These are phyloP conservation scores for Nothocercus julius DNA, from an alignment of 2,113 vertebrate genomes.

Conservation along the genomic window DNA sequence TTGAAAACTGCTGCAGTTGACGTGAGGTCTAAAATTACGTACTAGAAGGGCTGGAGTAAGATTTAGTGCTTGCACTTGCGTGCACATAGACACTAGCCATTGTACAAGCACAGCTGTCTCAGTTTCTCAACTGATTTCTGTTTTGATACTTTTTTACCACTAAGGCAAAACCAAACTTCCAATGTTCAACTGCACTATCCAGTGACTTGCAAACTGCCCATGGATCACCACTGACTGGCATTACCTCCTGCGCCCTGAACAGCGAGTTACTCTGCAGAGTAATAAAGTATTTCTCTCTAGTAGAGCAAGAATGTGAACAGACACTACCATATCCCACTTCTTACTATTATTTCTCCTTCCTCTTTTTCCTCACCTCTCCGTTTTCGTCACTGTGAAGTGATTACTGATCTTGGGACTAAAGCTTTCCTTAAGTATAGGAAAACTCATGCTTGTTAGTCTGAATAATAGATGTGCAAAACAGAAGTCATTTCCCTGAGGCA, in stretches of 20 bases:
- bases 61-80: not conserved
- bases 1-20: not conserved
- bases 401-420: not conserved
- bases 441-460: constrained; percentile 8
- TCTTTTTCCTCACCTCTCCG: too few relatives aligned
- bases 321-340: not conserved
- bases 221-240: not conserved
- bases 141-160: not conserved
- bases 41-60: not conserved
- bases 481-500: constrained; percentile 70
- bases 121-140: not conserved
- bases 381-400: not conserved
- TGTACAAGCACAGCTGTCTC: not conserved
- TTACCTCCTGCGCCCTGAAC: not conserved
- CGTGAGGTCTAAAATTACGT: not conserved
- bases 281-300: not conserved
- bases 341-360: not conserved
- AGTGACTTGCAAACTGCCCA: not conserved
- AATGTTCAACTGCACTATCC: not conserved
- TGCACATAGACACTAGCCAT: not conserved
- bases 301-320: not conserved
- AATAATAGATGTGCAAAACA: constrained; percentile 54
- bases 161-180: not conserved
- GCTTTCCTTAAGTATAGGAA: not conserved
- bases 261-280: not conserved